These are phyloP conservation scores for Falcaria lacertinaria DNA, from an alignment of 2,888 invertebrate species.

Conservation along the genomic window DNA sequence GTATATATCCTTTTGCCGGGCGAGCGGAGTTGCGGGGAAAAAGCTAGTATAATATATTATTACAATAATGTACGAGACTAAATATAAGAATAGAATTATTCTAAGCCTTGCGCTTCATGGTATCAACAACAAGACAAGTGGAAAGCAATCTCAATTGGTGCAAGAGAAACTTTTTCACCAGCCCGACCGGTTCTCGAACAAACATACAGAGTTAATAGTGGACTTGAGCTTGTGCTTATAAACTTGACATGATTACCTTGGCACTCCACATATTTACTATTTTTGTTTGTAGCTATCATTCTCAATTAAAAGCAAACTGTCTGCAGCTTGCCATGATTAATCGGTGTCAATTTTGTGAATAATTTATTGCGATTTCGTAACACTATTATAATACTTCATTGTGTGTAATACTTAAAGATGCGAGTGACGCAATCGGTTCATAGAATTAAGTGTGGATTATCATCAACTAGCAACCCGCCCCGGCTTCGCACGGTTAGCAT, in stretches of 20 bases:
- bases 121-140: background rate
- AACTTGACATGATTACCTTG: slow-evolving; percentile 1
- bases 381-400: no score
- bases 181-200: background rate
- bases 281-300: background rate
- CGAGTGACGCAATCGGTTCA: no score
- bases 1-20: no score
- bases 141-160: slow-evolving; percentile 1
- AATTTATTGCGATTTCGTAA: background rate
- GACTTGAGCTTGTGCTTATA: background rate
- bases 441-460: no score
- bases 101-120: no score
- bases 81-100: no score
- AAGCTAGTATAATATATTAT: no score
- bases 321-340: background rate
- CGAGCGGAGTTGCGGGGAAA: no score
- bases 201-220: background rate
- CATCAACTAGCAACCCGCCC: no score
- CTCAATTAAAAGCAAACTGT: background rate
- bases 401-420: no score
- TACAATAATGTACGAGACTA: no score
- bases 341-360: background rate
- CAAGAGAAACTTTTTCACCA: slow-evolving; percentile 2
- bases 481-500: no score
- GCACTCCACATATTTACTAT: background rate